Conservation (phyloP, 1,140 invertebrate genomes). For the Musca vetustissima region DNA sequence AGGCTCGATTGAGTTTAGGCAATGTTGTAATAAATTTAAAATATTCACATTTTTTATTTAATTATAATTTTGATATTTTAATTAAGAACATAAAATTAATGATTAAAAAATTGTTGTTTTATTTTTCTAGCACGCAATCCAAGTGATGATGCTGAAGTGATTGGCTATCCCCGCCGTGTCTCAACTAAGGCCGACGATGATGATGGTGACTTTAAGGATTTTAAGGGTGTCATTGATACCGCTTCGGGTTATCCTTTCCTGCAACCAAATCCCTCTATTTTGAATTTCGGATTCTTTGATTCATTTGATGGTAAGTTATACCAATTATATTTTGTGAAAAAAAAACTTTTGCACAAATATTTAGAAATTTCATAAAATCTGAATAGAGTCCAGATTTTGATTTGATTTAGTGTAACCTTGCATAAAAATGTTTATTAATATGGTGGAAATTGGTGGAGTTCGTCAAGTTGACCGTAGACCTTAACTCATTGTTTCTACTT, state of each 20-base stretch:
- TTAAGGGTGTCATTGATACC: constrained; percentile 51
- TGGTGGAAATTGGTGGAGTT: too few species aligned
- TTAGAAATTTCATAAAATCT: too few species aligned
- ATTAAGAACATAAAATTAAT: background rate
- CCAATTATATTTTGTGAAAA: too few species aligned
- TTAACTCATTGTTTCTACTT: too few species aligned
- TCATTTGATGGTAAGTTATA: constrained; percentile 49
- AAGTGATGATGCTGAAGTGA: constrained; percentile 47
- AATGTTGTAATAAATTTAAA: background rate
- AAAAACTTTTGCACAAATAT: too few species aligned
- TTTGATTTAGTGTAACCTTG: too few species aligned
- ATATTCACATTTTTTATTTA: background rate
- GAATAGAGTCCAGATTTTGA: too few species aligned
- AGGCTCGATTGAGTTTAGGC: background rate
- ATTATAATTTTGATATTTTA: background rate
- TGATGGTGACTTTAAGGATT: constrained; percentile 40
- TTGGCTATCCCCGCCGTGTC: constrained; percentile 33
- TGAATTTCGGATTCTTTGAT: constrained; percentile 42
- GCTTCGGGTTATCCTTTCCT: constrained; percentile 48
- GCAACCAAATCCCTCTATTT: constrained; percentile 36
- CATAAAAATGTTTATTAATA: too few species aligned
- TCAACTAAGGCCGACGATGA: background rate
- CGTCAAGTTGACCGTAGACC: too few species aligned
- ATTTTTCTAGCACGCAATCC: constrained; percentile 38
- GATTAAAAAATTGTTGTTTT: too few species aligned